phyloP scores from a whole-genome alignment of 2,113 vertebrate genomes.

The Equus quagga region DNA sequence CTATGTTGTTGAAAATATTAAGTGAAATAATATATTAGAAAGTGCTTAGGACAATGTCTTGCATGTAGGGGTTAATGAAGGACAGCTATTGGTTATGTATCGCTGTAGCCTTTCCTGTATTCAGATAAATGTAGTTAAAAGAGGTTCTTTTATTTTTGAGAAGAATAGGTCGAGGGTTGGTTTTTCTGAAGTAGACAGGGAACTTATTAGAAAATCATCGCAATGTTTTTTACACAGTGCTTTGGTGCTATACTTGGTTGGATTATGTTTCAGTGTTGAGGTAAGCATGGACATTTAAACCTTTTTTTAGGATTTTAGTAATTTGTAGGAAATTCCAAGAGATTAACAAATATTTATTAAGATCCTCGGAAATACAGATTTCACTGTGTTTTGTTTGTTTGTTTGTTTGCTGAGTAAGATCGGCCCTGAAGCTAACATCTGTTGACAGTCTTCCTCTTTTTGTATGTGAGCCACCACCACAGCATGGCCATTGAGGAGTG shows the following conservation, averaged over 20 bases:
- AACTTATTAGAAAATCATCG: background rate
- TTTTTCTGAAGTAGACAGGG: background rate
- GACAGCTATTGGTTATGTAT: background rate
- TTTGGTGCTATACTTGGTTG: background rate
- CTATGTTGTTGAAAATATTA: background rate
- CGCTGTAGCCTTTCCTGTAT: background rate
- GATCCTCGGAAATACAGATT: background rate
- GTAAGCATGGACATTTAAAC: background rate
- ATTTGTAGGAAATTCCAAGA: background rate
- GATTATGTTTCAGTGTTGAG: slow-evolving; percentile 42
- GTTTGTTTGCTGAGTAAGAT: too few relatives aligned
- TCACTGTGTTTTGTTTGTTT: background rate
- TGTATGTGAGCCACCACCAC: too few relatives aligned
- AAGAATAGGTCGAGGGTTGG: background rate
- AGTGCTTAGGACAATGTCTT: background rate
- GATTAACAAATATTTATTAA: slow-evolving; percentile 11
- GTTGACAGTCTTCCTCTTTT: too few relatives aligned
- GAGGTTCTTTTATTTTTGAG: background rate
- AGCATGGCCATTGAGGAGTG: too few relatives aligned
- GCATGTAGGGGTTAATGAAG: background rate
- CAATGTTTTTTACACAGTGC: background rate
- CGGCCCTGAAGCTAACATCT: too few relatives aligned
- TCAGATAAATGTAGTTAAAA: slow-evolving; percentile 20
- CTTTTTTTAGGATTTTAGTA: slow-evolving; percentile 42
- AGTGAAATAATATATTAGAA: background rate